phyloP scores from a whole-genome alignment of 1,140 invertebrate genomes.

The Camponotus floridanus region DNA sequence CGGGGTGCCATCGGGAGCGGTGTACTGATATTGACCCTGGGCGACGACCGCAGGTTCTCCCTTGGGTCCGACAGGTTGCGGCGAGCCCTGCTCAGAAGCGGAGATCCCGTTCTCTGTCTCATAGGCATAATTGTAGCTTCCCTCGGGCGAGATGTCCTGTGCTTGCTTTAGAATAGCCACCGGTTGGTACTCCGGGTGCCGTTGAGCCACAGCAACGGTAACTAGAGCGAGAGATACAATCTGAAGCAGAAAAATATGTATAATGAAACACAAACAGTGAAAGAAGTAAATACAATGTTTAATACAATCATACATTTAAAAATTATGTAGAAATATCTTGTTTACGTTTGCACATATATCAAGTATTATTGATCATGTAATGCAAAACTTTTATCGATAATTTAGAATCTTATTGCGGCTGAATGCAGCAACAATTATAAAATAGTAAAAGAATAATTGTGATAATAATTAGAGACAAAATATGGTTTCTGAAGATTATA shows the following conservation, averaged over 20 bases:
- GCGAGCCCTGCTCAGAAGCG: conserved; percentile 86
- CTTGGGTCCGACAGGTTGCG: conserved; percentile 85
- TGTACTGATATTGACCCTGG: conserved; percentile 87
- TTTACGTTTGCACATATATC: background rate
- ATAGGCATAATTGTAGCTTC: conserved; percentile 84
- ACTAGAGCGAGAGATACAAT: conserved; percentile 76
- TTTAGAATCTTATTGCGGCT: background rate
- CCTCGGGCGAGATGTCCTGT: conserved; percentile 80
- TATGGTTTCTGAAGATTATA: background rate
- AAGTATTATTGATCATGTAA: background rate
- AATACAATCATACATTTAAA: background rate
- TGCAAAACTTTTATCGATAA: background rate
- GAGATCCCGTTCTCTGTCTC: conserved; percentile 89
- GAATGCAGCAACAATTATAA: background rate
- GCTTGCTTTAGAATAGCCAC: conserved; percentile 81
- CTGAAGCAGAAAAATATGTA: conserved; percentile 70
- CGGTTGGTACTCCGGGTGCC: conserved; percentile 53
- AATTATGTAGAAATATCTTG: background rate
- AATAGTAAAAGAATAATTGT: background rate
- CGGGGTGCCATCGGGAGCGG: conserved; percentile 86
- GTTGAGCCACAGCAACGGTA: conserved; percentile 70
- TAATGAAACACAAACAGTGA: conserved; percentile 26
- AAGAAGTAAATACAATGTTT: background rate
- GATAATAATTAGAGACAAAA: background rate
- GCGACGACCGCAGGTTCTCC: conserved; percentile 84